Evolutionary conservation across 2,797 vertebrate species (phyloP).

Genomic region (Parauchenoglanis punctatus): DNA sequence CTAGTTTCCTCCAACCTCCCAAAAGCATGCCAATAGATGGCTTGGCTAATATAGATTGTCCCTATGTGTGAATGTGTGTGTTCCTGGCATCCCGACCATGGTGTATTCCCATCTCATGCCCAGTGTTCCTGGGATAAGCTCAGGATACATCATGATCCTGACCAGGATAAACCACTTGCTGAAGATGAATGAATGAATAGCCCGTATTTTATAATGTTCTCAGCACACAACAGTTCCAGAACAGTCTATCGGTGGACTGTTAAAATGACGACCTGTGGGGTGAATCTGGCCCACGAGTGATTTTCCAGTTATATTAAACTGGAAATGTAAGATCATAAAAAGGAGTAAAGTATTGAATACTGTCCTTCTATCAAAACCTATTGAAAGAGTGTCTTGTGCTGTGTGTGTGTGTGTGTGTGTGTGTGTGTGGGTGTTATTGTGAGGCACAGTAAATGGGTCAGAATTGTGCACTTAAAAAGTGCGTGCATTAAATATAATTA

Average conservation of each 20-base stretch:
- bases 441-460: neutral
- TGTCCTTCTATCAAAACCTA: neutral
- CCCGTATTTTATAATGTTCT: neutral
- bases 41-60: too few relatives aligned
- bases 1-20: neutral
- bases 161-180: neutral
- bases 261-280: neutral
- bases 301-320: neutral
- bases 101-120: neutral
- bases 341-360: neutral
- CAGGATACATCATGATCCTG: neutral
- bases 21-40: neutral
- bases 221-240: neutral
- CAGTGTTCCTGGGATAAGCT: neutral
- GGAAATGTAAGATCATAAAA: neutral
- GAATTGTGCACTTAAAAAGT: neutral
- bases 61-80: neutral
- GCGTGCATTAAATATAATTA: neutral
- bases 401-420: neutral
- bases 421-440: neutral
- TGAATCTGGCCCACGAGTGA: neutral
- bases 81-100: too few relatives aligned
- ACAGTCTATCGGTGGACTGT: neutral
- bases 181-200: neutral
- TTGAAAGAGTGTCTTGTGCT: neutral